Base-by-base conservation (phyloP, 2,113 vertebrate species). In the Amblyornis subalaris region DNA sequence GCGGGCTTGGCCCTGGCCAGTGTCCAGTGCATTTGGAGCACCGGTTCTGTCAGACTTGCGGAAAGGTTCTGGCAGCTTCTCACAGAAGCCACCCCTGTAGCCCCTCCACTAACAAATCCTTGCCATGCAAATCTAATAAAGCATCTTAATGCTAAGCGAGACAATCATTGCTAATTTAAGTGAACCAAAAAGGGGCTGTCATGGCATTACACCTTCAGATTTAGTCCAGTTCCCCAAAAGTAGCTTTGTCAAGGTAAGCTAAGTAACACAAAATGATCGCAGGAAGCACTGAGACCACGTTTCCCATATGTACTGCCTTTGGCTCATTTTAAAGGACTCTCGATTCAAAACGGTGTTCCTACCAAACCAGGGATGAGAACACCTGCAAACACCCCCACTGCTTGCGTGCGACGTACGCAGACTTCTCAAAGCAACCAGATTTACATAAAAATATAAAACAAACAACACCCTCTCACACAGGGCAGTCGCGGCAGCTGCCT, bases 41-140 rank as follows among this genome's bases (percentile, higher is more conserved):
- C 0, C 18, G 18, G 6, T 14, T 74, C 47, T 4, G 10, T 19
- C 2, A 0, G 19, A 54, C 23, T 36, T 0, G 3, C 18, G 17
- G 3, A 10, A 91, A 75, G 20, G 8, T 44, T 67, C 47, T n/a
- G 19, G 21, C 47, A 72, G 13, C 14, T n/a, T 29, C 26, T 33
- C 40, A 35, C 12, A 38, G 10, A 66, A 44, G 13, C 5, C 22
- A 45, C 1, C 1, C 6, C 19, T 7, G 3, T 2, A 82, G n/a
- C 18, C 10, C 15, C 33, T 17, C 7, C 0, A 0, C n/a, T 38
- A 48, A 5, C 29, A 47, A 29, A 55, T 18, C 13, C 8, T 14
- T 50, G 33, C 40, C 78, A 42, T 0, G 0, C 10, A 75, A 75
- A n/a, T 4, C 7, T 10, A 61, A 29, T 1, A 21, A 15, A 44